Base-by-base conservation (phyloP, 2,888 invertebrate genomes). In the Caenorhabditis afra region DNA sequence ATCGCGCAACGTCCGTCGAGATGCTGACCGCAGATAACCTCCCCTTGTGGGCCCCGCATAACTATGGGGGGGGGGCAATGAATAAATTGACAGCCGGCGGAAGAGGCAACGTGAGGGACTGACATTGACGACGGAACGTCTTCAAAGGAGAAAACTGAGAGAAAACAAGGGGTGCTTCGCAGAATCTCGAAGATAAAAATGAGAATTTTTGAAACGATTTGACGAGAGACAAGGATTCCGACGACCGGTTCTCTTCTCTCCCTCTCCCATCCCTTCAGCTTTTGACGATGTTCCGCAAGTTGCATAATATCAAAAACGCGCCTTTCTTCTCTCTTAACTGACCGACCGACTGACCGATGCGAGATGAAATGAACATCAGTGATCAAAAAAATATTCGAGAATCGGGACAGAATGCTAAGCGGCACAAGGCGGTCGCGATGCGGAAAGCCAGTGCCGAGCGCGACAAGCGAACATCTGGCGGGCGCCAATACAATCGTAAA, bases 11-110 rank as follows among this genome's bases (percentile, higher is more conserved):
- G 57, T 76, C 68, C n/a, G 50, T 39, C 47, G 59, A 74, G 50
- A 75, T 68, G 37, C 20, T 66, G 76, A 76, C 68, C 76, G 76
- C 64, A 68, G 76, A 76, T 76, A 76, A 76, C 64, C 74, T 61
- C 58, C 29, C 7, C 29, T 29, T 44, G 59, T 59, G 37, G 18
- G 57, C 57, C 73, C n/a, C 71, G 47, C 71, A 58, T 73, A 73
- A 71, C 71, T 64, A 71, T 49, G 61, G 44, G 50, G 37, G n/a
- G n/a, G n/a, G n/a, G n/a, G n/a, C n/a, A n/a, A 50, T 62, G 49
- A 57, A 65, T 66, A 18, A 61, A 68, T 55, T 57, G 75, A 44
- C 18, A 55, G 44, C n/a, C 53, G 75, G 37, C 58, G 53, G 47
- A 3, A 35, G 45, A 66, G 44, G 62, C 37, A 59, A 64, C 57